Conservation (phyloP, 2,888 invertebrate species). For the Melinopterus prodromus region DNA sequence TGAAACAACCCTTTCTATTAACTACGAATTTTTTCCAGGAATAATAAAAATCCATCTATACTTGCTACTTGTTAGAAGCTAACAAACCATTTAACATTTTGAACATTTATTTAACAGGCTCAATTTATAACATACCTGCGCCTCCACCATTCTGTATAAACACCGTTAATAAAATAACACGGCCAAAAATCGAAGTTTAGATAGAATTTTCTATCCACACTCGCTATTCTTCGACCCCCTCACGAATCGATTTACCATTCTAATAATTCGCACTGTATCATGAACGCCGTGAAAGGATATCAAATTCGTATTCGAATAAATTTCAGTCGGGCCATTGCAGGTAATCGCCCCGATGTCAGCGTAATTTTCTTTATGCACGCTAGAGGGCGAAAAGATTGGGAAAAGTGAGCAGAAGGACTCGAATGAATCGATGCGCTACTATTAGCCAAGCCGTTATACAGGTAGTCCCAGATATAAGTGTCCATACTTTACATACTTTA, state of each 20-base stretch:
- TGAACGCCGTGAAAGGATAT: not conserved
- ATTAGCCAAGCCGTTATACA: not conserved
- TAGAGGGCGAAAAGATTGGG: constrained; percentile 4
- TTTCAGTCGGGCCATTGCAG: not conserved
- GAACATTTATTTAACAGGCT: too few relatives aligned
- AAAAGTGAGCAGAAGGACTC: not conserved
- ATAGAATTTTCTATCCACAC: not conserved
- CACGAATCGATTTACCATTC: not conserved
- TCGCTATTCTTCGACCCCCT: not conserved
- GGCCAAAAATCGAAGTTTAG: not conserved
- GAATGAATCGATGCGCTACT: not conserved
- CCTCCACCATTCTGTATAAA: not conserved
- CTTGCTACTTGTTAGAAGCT: too few relatives aligned
- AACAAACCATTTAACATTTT: too few relatives aligned
- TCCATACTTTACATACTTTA: too few relatives aligned
- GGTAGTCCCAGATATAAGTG: not conserved
- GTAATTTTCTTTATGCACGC: constrained; percentile 4
- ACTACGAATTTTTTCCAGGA: too few relatives aligned
- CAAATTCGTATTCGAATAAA: constrained; percentile 4
- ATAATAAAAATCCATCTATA: too few relatives aligned
- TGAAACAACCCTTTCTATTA: too few relatives aligned
- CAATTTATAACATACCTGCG: not conserved
- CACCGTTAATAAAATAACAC: not conserved
- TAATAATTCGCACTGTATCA: not conserved
- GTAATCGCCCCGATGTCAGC: not conserved